phyloP scores from a whole-genome alignment of 1,140 invertebrate species.

The Hylaeus anthracinus region DNA sequence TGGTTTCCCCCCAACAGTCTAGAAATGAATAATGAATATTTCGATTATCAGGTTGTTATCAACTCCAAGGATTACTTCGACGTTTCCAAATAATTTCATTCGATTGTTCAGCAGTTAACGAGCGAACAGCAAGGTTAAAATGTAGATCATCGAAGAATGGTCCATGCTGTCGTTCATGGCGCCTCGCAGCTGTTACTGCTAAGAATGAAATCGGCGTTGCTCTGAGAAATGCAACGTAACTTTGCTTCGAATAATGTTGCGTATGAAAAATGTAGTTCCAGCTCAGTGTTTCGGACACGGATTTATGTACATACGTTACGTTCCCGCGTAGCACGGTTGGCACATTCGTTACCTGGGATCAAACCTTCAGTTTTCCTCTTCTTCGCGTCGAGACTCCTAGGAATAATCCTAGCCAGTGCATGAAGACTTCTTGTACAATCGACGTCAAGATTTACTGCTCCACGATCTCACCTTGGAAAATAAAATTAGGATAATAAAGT shows the following conservation, averaged over 20 bases:
- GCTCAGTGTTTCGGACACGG: constrained; percentile 21
- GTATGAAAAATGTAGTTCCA: constrained; percentile 34
- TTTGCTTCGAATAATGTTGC: constrained; percentile 26
- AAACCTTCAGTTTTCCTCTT: neutral
- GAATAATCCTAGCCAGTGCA: neutral
- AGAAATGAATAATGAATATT: neutral
- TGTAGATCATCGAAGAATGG: constrained; percentile 15
- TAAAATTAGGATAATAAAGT: neutral
- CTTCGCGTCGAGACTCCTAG: neutral
- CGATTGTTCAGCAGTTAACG: constrained; percentile 3
- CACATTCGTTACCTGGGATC: constrained; percentile 31
- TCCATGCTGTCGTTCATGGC: neutral
- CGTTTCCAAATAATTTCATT: neutral
- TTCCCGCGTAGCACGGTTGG: neutral
- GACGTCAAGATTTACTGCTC: neutral
- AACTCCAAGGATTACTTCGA: neutral
- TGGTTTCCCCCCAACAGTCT: too few relatives aligned
- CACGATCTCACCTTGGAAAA: neutral
- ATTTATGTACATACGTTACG: constrained; percentile 25
- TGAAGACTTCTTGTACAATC: too few relatives aligned
- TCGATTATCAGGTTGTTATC: neutral
- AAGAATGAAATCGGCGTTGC: constrained; percentile 13
- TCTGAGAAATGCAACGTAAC: constrained; percentile 24
- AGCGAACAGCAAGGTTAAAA: constrained; percentile 11
- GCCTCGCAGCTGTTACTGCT: constrained; percentile 16